These are phyloP conservation scores for Scytalopus superciliaris DNA, from an alignment of 2,113 vertebrate species.

Conservation along the genomic window DNA sequence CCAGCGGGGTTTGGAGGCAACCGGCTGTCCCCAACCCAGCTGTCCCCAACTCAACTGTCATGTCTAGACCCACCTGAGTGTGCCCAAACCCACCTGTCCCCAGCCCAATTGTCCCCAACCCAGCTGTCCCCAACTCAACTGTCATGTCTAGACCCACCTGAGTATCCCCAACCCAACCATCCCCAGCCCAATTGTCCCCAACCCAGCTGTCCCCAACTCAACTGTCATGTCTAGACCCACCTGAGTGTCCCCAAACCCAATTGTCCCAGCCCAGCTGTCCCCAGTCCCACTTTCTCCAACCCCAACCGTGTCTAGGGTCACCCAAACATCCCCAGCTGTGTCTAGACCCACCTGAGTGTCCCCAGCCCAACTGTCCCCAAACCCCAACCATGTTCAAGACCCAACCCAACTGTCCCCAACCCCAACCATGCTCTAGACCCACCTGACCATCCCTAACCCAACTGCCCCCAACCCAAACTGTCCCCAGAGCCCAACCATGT, in stretches of 20 bases:
- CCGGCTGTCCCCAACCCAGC: too few relatives aligned
- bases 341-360: background rate
- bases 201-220: too few relatives aligned
- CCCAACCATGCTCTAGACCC: background rate
- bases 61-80: too few relatives aligned
- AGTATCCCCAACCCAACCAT: too few relatives aligned
- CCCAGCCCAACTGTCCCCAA: background rate
- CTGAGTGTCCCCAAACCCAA: too few relatives aligned
- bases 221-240: too few relatives aligned
- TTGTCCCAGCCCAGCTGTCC: background rate
- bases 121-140: background rate
- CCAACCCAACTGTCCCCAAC: background rate
- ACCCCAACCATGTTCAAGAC: background rate
- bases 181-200: background rate
- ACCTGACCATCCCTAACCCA: background rate
- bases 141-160: too few relatives aligned
- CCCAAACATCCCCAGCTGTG: rapidly evolving
- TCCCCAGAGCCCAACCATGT: too few relatives aligned
- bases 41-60: too few relatives aligned
- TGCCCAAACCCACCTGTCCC: too few relatives aligned
- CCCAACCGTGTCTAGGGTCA: rapidly evolving
- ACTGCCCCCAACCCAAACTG: background rate
- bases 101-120: background rate
- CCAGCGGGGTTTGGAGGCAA: too few relatives aligned
- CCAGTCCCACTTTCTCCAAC: background rate